Conservation (phyloP, 2,888 invertebrate genomes). For the Falcaria lacertinaria region DNA sequence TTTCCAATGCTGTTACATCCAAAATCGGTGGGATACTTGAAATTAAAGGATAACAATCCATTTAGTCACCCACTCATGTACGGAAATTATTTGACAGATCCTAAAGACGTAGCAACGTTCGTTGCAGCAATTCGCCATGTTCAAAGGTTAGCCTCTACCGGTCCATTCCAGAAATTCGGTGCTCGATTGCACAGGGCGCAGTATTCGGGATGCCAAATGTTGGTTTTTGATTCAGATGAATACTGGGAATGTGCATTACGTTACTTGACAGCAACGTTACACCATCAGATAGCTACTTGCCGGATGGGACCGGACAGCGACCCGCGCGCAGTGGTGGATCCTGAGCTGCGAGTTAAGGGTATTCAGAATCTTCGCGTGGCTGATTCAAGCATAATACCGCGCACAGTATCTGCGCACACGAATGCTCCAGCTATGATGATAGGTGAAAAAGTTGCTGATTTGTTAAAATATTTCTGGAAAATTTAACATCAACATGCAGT, state of each 20-base stretch:
- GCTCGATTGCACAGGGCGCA: slow-evolving; percentile 72
- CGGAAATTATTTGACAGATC: slow-evolving; percentile 87
- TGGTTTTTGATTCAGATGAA: slow-evolving; percentile 78
- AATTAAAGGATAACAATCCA: slow-evolving; percentile 85
- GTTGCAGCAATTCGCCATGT: slow-evolving; percentile 82
- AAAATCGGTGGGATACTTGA: slow-evolving; percentile 84
- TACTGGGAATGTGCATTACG: slow-evolving; percentile 86
- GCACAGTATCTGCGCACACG: slow-evolving; percentile 82
- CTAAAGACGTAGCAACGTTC: slow-evolving; percentile 79
- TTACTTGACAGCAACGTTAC: slow-evolving; percentile 80
- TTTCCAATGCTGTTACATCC: slow-evolving; percentile 87
- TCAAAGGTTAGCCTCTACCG: slow-evolving; percentile 77
- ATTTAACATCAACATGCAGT: neutral
- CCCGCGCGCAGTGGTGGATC: slow-evolving; percentile 82
- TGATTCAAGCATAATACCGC: slow-evolving; percentile 84
- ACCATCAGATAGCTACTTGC: slow-evolving; percentile 84
- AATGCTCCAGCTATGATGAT: slow-evolving; percentile 85
- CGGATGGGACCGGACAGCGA: slow-evolving; percentile 85
- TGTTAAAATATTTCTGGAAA: slow-evolving; percentile 77
- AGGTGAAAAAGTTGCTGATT: slow-evolving; percentile 85
- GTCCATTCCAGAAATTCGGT: slow-evolving; percentile 80
- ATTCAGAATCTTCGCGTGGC: slow-evolving; percentile 81
- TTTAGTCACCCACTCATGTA: slow-evolving; percentile 87
- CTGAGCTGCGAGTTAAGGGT: slow-evolving; percentile 81
- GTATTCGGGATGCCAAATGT: slow-evolving; percentile 72